A percentile compares a stretch with the other conserved stretches of the same genome.
These are phyloP conservation scores for Harpalus rubripes DNA, from an alignment of 2,888 invertebrate genomes.

Conservation along the genomic window DNA sequence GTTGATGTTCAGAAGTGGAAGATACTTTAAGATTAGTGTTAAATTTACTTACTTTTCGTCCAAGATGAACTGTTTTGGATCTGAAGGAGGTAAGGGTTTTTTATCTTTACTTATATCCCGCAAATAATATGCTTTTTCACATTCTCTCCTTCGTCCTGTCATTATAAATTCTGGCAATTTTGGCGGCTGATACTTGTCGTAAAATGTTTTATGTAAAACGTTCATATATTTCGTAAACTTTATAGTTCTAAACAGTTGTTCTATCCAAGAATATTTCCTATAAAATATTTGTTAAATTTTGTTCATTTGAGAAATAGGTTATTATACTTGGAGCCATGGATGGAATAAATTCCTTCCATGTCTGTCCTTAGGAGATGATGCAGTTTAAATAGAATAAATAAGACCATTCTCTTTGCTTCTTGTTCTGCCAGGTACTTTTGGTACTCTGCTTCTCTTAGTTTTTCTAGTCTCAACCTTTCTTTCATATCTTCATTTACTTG, in stretches of 20 bases:
- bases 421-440: conserved; percentile 68
- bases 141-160: conserved; percentile 39
- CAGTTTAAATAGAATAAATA: conserved; percentile 74
- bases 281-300: conserved; percentile 17
- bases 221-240: conserved; percentile 73
- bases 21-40: not conserved
- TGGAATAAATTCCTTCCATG: conserved; percentile 73
- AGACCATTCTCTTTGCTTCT: conserved; percentile 72
- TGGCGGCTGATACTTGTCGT: conserved; percentile 49
- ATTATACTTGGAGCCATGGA: conserved; percentile 70
- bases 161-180: conserved; percentile 18
- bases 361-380: conserved; percentile 75
- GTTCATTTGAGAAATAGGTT: not conserved
- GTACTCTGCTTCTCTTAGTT: conserved; percentile 30
- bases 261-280: conserved; percentile 73
- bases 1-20: not conserved
- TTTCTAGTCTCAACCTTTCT: conserved; percentile 68
- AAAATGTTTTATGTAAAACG: conserved; percentile 70
- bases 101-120: conserved; percentile 1
- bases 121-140: conserved; percentile 56
- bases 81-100: not conserved
- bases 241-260: conserved; percentile 72
- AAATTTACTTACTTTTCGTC: not conserved
- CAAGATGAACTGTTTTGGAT: not conserved
- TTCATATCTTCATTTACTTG: conserved; percentile 64